Base-by-base conservation (phyloP, 2,797 vertebrate species). In the Ataeniobius toweri region DNA sequence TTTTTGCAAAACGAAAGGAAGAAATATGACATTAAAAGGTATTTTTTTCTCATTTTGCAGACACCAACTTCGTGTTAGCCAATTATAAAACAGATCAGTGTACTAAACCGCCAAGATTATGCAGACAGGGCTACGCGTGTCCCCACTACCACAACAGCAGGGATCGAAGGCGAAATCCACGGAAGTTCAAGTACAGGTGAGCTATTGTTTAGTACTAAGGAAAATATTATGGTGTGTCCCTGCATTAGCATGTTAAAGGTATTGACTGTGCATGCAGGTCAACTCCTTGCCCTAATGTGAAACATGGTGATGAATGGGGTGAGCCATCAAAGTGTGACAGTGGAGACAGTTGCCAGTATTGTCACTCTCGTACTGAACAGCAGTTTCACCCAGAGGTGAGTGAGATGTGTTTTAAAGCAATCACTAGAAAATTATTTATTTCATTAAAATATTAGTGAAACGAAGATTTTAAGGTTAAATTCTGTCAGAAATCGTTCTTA, bases 71-170 rank as follows among this genome's bases (percentile, higher is more conserved):
- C 86, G 97, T 98, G 87, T 93, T 98, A 93, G 96, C 96, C 80
- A 97, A 97, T 94, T 98, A 98, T 89, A 98, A 98, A 95, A 98
- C 97, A 0, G 97, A 98, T 83, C 97, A 97, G 84, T 98, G 97
- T 89, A 97, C 96, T 61, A 98, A 97, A 90, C 97, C 97, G 2
- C 97, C 97, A 0, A 95, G 97, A 90, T 96, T 98, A 85, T 98
- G 97, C 93, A 97, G 97, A 93, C 97, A 98, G 91, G 97, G 97
- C 77, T 98, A 98, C 0, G 97, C 97, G 0, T 98, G 97, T 87
- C 97, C 97, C 0, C 97, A 98, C 89, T 98, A 97, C 92, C 97
- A 98, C 91, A 98, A 96, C 86, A 97, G 96, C 91, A 93, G 97
- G 92, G 97, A 98, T 90, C 92, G 97, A 85, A 96, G 97, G 87